Conservation (phyloP, 2,888 invertebrate species). For the Carpatolechia fugitivella region DNA sequence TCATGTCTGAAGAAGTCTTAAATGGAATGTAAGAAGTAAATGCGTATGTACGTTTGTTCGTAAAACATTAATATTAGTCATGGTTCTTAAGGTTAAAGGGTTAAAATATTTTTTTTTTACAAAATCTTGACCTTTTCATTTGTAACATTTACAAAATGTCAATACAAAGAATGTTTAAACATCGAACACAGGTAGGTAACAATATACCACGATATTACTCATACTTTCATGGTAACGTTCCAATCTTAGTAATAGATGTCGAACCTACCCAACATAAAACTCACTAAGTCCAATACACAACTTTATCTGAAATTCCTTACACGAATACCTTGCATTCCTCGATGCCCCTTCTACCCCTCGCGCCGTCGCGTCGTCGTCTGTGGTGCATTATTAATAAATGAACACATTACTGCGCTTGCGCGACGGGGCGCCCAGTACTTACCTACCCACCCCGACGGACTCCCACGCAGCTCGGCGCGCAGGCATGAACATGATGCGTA, state of each 20-base stretch:
- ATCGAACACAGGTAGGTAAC: too few species aligned
- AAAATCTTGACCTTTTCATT: background rate
- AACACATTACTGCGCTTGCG: slow-evolving; percentile 54
- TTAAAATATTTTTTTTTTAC: background rate
- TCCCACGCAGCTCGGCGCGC: slow-evolving; percentile 54
- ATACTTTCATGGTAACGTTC: too few species aligned
- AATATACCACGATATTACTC: too few species aligned
- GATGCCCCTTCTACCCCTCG: slow-evolving; percentile 19
- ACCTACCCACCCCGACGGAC: slow-evolving; percentile 31
- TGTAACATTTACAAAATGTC: background rate
- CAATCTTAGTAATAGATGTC: too few species aligned
- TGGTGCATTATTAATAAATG: slow-evolving; percentile 64
- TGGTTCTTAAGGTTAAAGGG: background rate
- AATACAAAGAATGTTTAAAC: too few species aligned
- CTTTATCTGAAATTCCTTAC: background rate
- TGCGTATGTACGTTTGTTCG: background rate
- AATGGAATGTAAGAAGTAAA: background rate
- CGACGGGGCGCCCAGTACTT: slow-evolving; percentile 43
- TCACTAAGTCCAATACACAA: background rate
- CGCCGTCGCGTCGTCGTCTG: slow-evolving; percentile 32
- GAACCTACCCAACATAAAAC: background rate
- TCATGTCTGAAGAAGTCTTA: background rate
- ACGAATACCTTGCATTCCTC: background rate
- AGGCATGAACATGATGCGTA: background rate
- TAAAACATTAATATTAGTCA: background rate